phyloP scores from a whole-genome alignment of 2,888 invertebrate genomes.

The Diadromus collaris region DNA sequence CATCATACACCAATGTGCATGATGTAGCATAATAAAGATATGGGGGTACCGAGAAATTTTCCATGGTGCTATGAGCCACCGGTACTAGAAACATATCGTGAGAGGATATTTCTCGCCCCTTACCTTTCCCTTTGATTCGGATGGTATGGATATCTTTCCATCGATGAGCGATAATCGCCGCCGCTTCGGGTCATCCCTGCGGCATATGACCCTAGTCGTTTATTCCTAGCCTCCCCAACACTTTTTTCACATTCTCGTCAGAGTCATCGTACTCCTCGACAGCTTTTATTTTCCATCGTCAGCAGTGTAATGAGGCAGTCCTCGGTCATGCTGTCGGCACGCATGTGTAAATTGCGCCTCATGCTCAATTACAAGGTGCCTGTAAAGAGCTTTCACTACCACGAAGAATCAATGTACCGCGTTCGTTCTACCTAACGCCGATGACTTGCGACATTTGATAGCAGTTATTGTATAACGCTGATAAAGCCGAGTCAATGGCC shows the following conservation, averaged over 20 bases:
- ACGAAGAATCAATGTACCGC: neutral
- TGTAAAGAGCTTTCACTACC: slow-evolving; percentile 47
- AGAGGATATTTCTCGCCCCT: neutral
- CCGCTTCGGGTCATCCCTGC: neutral
- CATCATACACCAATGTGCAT: slow-evolving; percentile 48
- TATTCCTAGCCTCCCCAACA: neutral
- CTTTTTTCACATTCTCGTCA: neutral
- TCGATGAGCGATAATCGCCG: neutral
- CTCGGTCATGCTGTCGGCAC: neutral
- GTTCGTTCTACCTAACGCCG: slow-evolving; percentile 5
- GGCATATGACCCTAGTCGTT: neutral
- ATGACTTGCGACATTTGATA: no score
- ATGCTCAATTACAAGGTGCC: slow-evolving; percentile 55
- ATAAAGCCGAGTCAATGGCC: neutral
- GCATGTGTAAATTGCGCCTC: slow-evolving; percentile 41
- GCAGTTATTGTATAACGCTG: neutral
- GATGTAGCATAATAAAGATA: slow-evolving; percentile 37
- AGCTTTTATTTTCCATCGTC: neutral
- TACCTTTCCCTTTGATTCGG: neutral
- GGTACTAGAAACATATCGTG: neutral
- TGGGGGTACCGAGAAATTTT: neutral
- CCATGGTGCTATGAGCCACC: slow-evolving; percentile 36
- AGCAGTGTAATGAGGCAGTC: neutral
- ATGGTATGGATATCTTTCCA: neutral
- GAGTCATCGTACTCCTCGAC: slow-evolving; percentile 9